Conservation (phyloP, 2,113 vertebrate genomes). For the Microtus ochrogaster region DNA sequence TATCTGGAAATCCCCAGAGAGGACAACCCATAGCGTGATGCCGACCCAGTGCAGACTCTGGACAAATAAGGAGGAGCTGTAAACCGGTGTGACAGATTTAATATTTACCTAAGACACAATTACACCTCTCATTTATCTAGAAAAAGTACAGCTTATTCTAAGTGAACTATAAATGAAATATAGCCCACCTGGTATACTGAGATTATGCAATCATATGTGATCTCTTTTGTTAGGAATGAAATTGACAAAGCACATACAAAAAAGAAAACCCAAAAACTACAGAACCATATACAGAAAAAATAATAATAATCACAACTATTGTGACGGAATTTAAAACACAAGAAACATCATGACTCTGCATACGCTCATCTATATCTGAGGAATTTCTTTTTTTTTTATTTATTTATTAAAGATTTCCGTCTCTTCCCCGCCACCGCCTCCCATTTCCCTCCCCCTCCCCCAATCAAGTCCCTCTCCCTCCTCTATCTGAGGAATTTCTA, state of each 20-base stretch:
- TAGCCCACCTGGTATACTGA: slow-evolving; percentile 7
- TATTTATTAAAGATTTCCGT: too few relatives aligned
- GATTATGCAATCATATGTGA: slow-evolving; percentile 51
- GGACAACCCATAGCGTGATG: not conserved
- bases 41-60: not conserved
- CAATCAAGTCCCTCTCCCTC: too few relatives aligned
- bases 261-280: not conserved
- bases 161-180: slow-evolving; percentile 53
- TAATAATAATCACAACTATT: slow-evolving; percentile 50
- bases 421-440: too few relatives aligned
- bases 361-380: slow-evolving; percentile 31
- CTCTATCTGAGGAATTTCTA: slow-evolving; percentile 45
- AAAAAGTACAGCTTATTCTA: slow-evolving; percentile 57
- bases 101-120: slow-evolving; percentile 44
- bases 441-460: too few relatives aligned
- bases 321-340: slow-evolving; percentile 50
- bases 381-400: too few relatives aligned
- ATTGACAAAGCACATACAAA: slow-evolving; percentile 15
- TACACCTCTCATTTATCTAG: slow-evolving; percentile 24
- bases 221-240: slow-evolving; percentile 43
- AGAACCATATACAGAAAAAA: not conserved
- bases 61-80: slow-evolving; percentile 5
- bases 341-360: not conserved
- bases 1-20: not conserved
- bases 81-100: slow-evolving; percentile 14